These are phyloP conservation scores for Pteronura brasiliensis DNA, from an alignment of 2,113 vertebrate species.

Conservation along the genomic window DNA sequence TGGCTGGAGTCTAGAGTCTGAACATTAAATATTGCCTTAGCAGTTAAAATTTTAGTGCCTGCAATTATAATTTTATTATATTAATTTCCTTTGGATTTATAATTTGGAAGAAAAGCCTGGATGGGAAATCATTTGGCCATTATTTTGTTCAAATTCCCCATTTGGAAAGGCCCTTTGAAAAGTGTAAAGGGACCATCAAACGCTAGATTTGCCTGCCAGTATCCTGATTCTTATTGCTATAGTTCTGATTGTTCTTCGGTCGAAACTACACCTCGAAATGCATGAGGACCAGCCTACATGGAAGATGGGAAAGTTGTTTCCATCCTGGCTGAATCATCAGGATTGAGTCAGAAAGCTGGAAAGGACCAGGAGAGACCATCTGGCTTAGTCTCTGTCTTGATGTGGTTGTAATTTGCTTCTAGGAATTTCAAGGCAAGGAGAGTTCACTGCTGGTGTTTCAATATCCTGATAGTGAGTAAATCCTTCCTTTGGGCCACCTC, in stretches of 20 bases:
- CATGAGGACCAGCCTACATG: neutral
- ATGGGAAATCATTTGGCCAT: neutral
- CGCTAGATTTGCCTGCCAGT: neutral
- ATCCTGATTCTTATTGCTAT: neutral
- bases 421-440: conserved; percentile 39
- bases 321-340: neutral
- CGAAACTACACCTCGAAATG: neutral
- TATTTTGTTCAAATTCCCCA: neutral
- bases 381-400: conserved; percentile 22
- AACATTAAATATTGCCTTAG: neutral
- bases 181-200: neutral
- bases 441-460: neutral
- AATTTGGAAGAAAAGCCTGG: neutral
- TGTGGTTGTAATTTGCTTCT: conserved; percentile 54
- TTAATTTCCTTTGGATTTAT: conserved; percentile 51
- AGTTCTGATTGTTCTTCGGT: neutral
- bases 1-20: neutral
- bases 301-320: neutral
- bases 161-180: neutral
- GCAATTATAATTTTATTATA: conserved; percentile 26
- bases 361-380: neutral
- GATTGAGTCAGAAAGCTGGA: conserved; percentile 54
- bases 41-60: conserved; percentile 33
- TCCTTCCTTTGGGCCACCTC: neutral
- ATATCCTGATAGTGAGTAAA: neutral